phyloP scores from a whole-genome alignment of 1,140 invertebrate species.

The Copidosoma floridanum region DNA sequence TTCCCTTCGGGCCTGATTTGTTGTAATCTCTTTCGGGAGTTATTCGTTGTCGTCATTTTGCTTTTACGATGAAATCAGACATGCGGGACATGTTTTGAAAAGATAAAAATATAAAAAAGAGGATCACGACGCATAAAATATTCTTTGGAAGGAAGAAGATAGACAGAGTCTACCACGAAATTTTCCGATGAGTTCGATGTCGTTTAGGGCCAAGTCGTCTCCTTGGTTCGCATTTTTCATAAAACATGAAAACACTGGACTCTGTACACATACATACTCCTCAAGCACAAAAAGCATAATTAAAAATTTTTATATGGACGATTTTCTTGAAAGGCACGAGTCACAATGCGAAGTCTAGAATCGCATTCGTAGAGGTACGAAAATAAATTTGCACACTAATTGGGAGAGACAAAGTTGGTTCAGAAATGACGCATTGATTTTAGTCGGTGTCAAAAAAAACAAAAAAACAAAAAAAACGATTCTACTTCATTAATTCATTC shows the following conservation, averaged over 20 bases:
- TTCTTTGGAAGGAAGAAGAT: too few relatives aligned
- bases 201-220: constrained; percentile 41
- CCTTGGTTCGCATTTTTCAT: constrained; percentile 37
- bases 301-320: not conserved
- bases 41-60: too few relatives aligned
- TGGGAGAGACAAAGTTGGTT: not conserved
- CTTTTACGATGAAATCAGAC: too few relatives aligned
- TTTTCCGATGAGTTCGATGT: constrained; percentile 39
- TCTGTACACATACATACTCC: not conserved
- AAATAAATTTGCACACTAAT: not conserved
- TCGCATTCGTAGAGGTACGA: not conserved
- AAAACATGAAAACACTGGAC: constrained; percentile 31
- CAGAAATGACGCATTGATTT: not conserved
- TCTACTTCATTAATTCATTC: not conserved
- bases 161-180: not conserved
- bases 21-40: too few relatives aligned
- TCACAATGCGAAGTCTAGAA: not conserved
- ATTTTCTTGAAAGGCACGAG: not conserved
- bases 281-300: not conserved
- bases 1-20: too few relatives aligned
- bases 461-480: too few relatives aligned
- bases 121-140: too few relatives aligned
- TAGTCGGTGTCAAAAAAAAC: too few relatives aligned
- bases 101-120: too few relatives aligned
- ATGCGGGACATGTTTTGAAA: too few relatives aligned